These are phyloP conservation scores for Eumacrocentrus americanus DNA, from an alignment of 2,888 invertebrate genomes.

Conservation along the genomic window DNA sequence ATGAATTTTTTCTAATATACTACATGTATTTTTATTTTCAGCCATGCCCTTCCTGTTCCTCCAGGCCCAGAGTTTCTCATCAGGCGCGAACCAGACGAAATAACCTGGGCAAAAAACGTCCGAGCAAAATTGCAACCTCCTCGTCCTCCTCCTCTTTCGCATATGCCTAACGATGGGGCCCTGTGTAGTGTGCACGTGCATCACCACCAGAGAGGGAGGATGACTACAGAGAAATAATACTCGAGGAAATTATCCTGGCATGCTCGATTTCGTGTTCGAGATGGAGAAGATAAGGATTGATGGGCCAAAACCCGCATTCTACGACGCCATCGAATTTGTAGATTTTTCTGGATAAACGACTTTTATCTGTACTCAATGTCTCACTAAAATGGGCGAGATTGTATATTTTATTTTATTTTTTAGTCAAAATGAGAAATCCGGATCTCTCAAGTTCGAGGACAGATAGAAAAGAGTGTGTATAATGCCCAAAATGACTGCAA, in stretches of 20 bases:
- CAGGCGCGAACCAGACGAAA: conserved; percentile 30
- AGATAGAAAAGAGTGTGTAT: conserved; percentile 7
- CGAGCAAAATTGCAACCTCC: conserved; percentile 27
- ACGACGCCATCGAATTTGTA: conserved; percentile 37
- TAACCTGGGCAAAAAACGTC: conserved; percentile 18
- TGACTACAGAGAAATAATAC: conserved; percentile 18
- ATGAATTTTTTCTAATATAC: neutral
- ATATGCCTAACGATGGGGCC: conserved; percentile 31
- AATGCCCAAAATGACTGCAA: neutral
- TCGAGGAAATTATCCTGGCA: conserved; percentile 34
- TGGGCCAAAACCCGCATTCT: conserved; percentile 32
- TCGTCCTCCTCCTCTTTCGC: conserved; percentile 11
- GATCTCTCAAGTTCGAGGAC: no score
- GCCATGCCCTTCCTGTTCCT: neutral
- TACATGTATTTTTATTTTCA: conserved; percentile 4
- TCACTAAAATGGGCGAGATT: no score
- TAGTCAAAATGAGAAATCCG: no score
- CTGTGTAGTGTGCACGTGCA: conserved; percentile 13
- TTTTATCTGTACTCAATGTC: neutral
- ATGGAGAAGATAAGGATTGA: conserved; percentile 32
- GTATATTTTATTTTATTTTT: no score
- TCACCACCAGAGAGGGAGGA: conserved; percentile 9
- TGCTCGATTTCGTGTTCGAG: conserved; percentile 37
- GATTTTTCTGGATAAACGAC: conserved; percentile 30
- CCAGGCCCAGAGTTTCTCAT: conserved; percentile 16